phyloP scores from a whole-genome alignment of 2,113 vertebrate species.

The Scatophagus argus region DNA sequence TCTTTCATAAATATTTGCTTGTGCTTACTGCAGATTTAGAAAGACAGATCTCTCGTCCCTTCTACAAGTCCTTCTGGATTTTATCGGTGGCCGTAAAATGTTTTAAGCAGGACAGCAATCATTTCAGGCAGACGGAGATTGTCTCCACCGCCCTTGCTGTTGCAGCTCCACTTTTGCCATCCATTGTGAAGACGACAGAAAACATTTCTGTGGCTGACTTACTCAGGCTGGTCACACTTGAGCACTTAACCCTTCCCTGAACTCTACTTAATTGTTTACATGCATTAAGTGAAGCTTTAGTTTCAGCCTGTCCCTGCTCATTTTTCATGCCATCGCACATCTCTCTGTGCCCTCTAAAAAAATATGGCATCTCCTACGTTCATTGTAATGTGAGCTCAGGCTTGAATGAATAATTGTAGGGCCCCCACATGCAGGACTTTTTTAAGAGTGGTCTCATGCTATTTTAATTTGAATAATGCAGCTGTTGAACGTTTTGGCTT shows the following conservation, averaged over 20 bases:
- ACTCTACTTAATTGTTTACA: conserved; percentile 41
- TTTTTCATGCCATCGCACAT: conserved; percentile 30
- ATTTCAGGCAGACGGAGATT: not conserved
- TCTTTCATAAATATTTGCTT: conserved; percentile 21
- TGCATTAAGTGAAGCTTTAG: conserved; percentile 1
- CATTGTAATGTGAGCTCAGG: conserved; percentile 13
- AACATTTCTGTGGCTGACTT: not conserved
- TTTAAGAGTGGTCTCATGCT: conserved; percentile 29
- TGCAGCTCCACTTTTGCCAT: not conserved
- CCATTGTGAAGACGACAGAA: not conserved
- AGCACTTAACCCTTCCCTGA: conserved; percentile 39
- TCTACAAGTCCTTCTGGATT: not conserved
- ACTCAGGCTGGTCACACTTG: conserved; percentile 21
- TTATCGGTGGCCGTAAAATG: conserved; percentile 26
- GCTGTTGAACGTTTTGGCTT: conserved; percentile 47
- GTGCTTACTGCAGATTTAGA: conserved; percentile 5
- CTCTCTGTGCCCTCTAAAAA: not conserved
- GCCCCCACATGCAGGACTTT: conserved; percentile 26
- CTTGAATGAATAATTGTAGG: conserved; percentile 34
- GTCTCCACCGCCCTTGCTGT: conserved; percentile 8
- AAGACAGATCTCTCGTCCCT: conserved; percentile 3
- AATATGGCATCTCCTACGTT: not conserved
- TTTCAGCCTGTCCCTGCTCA: conserved; percentile 24
- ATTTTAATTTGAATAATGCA: conserved; percentile 62
- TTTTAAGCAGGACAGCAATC: conserved; percentile 15